phyloP scores from a whole-genome alignment of 2,113 vertebrate genomes.

The Opisthocomus hoazin region DNA sequence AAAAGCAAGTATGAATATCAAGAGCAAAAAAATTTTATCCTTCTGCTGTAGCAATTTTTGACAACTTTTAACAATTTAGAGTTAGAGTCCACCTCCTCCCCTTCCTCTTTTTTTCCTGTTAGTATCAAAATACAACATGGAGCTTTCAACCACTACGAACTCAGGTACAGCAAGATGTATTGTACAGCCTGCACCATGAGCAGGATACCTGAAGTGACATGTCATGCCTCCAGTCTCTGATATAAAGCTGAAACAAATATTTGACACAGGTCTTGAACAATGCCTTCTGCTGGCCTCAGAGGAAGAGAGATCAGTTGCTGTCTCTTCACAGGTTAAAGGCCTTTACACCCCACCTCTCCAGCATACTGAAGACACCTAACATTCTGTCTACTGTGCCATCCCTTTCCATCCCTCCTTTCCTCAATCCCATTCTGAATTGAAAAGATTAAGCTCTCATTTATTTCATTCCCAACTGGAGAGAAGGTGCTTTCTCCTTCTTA shows the following conservation, averaged over 20 bases:
- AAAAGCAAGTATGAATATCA: not conserved
- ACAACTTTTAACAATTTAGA: not conserved
- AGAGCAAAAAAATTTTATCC: not conserved
- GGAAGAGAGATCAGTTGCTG: not conserved
- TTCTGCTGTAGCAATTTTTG: not conserved
- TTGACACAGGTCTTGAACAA: not conserved
- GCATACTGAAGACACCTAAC: not conserved
- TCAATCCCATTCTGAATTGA: not conserved
- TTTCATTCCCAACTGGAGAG: not conserved
- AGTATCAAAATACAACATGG: accelerated
- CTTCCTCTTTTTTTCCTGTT: not conserved
- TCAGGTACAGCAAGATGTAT: not conserved
- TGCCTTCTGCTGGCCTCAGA: not conserved
- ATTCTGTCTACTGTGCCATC: not conserved
- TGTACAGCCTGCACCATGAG: not conserved
- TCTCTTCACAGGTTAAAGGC: not conserved
- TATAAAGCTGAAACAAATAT: not conserved
- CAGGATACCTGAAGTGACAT: not conserved
- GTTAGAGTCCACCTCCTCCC: not conserved
- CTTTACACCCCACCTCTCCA: not conserved
- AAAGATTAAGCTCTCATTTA: not conserved
- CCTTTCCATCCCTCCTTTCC: not conserved
- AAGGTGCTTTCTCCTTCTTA: not conserved
- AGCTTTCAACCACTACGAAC: not conserved
- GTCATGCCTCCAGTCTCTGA: not conserved